These are phyloP conservation scores for Loriculus beryllinus DNA, from an alignment of 2,797 vertebrate species.

Conservation along the genomic window DNA sequence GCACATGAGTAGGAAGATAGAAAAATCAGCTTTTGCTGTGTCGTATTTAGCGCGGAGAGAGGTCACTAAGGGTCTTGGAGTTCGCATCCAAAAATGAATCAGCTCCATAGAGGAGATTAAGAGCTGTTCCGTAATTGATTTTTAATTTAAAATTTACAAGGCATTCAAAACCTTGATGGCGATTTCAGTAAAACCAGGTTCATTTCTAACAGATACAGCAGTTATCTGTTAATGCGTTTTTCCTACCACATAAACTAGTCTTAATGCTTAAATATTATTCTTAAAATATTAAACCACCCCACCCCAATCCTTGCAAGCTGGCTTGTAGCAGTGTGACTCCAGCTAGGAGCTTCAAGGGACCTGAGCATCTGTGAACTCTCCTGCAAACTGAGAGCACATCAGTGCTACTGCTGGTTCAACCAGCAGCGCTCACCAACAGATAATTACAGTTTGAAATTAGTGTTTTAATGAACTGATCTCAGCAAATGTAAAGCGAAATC, in stretches of 20 bases:
- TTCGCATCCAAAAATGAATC: not conserved
- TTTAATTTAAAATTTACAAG: conserved; percentile 48
- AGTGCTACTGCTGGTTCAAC: conserved; percentile 10
- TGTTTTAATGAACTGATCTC: conserved; percentile 76
- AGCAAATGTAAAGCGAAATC: conserved; percentile 68
- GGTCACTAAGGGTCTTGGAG: not conserved
- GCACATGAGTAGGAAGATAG: not conserved
- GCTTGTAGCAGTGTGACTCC: conserved; percentile 10
- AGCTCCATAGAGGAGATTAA: not conserved
- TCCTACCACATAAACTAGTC: not conserved
- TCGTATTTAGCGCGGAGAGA: not conserved
- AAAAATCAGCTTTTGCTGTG: not conserved
- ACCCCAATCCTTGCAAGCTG: conserved; percentile 10
- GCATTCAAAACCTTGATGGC: not conserved
- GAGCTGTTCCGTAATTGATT: conserved; percentile 14
- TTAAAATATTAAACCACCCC: not conserved
- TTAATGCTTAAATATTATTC: not conserved
- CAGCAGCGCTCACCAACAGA: conserved; percentile 56
- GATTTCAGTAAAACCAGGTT: not conserved
- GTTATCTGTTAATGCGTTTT: not conserved
- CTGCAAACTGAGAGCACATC: conserved; percentile 33
- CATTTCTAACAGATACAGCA: not conserved
- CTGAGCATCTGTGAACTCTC: conserved; percentile 60
- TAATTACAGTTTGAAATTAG: conserved; percentile 77
- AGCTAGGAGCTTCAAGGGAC: conserved; percentile 17